Percentiles rank a stretch among this genome's conserved stretches.
Evolutionary conservation across 2,888 invertebrate genomes (phyloP).

Genomic region (Pristionchus mayeri): DNA sequence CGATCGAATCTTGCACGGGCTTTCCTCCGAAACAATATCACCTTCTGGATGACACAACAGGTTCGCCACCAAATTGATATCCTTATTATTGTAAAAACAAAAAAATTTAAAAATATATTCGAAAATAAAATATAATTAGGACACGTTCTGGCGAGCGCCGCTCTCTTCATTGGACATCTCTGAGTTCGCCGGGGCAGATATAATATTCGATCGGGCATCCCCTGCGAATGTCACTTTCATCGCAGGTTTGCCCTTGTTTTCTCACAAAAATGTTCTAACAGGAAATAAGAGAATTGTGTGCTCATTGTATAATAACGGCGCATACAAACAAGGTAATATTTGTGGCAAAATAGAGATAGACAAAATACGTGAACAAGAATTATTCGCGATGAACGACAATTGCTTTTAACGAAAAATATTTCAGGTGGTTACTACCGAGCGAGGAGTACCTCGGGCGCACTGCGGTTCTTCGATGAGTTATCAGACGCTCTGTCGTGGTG

Average conservation of each 20-base stretch:
- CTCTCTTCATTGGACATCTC: constrained; percentile 58
- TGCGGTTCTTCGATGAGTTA: constrained; percentile 65
- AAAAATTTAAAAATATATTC: neutral
- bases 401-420: too few species aligned
- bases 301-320: too few species aligned
- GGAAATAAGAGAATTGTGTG: too few species aligned
- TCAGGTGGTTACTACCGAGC: constrained; percentile 73
- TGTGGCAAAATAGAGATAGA: too few species aligned
- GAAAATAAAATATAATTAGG: constrained; percentile 54
- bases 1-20: constrained; percentile 70
- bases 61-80: constrained; percentile 50
- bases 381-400: too few species aligned
- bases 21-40: constrained; percentile 57
- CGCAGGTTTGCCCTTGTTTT: constrained; percentile 64
- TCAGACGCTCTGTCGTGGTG: constrained; percentile 67
- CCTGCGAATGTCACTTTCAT: constrained; percentile 67
- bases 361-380: too few species aligned
- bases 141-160: constrained; percentile 71
- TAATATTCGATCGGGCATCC: constrained; percentile 72
- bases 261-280: too few species aligned
- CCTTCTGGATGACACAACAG: constrained; percentile 76
- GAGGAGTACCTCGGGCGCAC: constrained; percentile 58
- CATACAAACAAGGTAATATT: too few species aligned
- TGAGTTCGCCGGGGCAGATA: constrained; percentile 54
- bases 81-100: neutral